Evolutionary conservation across 2,888 invertebrate species (phyloP), one percentile per base, ranked within the genome.

Genomic region (Chymomyza procnemis): DNA sequence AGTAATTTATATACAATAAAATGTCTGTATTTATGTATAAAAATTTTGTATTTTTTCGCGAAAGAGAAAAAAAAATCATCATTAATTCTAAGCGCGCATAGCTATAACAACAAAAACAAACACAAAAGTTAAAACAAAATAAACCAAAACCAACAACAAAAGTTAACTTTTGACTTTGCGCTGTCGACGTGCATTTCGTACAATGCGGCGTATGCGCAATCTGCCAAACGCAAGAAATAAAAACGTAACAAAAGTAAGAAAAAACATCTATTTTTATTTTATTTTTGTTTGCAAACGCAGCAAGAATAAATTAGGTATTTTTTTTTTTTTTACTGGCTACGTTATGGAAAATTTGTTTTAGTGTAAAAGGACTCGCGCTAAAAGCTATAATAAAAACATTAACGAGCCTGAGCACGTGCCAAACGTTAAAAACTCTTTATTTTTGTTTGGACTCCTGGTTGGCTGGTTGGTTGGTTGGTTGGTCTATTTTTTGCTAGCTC

Each of bases 271-370:
- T 62, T 6, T n/a, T 48, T 67, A 50, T 66, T 58, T 73, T 76
- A 55, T n/a, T 58, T 67, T 61, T 30, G 26, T 47, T 66, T 76
- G 64, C 61, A 58, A 79, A 81, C 80, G 80, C 88, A 87, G 60
- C 26, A 69, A 77, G 88, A 85, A 81, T 87, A 87, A 80, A 85
- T 81, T 85, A 85, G 73, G 67, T 62, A 21, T 47, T 58, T 47
- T 69, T 58, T 73, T 57, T 71, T 64, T 34, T 2, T 34, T 41
- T 12, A 41, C 9, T 41, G 34, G 9, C 3, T 41, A 41, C 12
- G 1, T 3, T 41, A 12, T 41, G 9, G 12, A 41, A 12, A 0
- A 12, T 41, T 41, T 41, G 34, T 41, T 41, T 9, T 41, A 5
- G 12, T 41, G 12, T 12, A 2, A 5, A 41, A 41, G 34, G 34